Conservation (phyloP, 2,113 vertebrate species). For the Phylloscopus whistleri region DNA sequence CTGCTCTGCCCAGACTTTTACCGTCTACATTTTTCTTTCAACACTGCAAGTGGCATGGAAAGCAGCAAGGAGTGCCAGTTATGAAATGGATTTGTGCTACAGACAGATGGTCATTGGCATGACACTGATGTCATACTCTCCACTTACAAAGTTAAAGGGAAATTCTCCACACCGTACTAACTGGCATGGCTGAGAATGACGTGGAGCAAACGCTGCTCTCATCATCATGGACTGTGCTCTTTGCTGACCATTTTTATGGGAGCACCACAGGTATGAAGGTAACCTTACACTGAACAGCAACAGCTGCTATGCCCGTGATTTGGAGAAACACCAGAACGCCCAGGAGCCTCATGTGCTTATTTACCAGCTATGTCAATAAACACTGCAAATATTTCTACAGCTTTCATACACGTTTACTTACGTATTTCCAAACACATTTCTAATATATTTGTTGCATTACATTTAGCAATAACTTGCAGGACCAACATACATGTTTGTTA, state of each 20-base stretch:
- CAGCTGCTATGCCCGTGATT: not conserved
- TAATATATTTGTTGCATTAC: not conserved
- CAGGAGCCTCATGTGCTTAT: not conserved
- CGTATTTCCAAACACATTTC: not conserved
- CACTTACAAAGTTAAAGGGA: not conserved
- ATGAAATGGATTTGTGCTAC: not conserved
- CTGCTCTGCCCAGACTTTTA: not conserved
- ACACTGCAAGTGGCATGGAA: not conserved
- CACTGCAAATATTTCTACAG: not conserved
- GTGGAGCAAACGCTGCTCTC: not conserved
- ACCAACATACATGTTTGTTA: not conserved
- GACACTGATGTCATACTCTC: not conserved
- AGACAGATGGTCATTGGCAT: slow-evolving; percentile 1
- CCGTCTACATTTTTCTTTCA: not conserved
- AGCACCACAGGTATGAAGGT: not conserved
- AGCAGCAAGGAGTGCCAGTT: not conserved
- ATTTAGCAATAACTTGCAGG: not conserved
- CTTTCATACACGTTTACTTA: not conserved
- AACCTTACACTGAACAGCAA: not conserved
- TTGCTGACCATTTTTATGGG: not conserved
- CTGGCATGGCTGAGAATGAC: accelerated
- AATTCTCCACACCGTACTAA: not conserved
- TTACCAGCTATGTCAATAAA: not conserved
- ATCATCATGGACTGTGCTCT: accelerated
- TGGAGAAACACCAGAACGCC: not conserved